Base-by-base conservation (phyloP, 2,113 vertebrate genomes). In the Aythya baeri region DNA sequence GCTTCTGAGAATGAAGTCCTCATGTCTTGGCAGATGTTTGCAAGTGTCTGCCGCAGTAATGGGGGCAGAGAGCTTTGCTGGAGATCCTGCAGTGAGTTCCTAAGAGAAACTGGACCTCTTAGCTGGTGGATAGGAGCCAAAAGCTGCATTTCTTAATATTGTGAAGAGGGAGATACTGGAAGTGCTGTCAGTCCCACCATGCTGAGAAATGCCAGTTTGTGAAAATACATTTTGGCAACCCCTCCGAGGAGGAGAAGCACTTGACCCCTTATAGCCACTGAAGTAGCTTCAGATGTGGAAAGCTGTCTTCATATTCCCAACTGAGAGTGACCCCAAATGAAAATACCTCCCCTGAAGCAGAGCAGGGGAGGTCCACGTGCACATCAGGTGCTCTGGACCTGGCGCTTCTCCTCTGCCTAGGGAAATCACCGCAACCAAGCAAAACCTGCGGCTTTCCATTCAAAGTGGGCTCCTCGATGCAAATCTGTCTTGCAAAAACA, bases 401-500 rank as follows among this genome's bases (percentile, higher is more conserved):
- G 36, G 7, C 44, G 17, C 49, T 87, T 93, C 22, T 84, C 20
- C 2, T 63, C 22, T 7, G 23, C 32, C 26, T 80, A 80, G 27
- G 36, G 14, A 44, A 93, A 46, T 70, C 31, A 55, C 4, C 72
- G 41, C 10, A 70, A 61, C 63, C 55, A 43, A 59, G 20, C n/a
- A 77, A 78, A 86, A n/a, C 18, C n/a, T 36, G 0, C 5, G 6
- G 5, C 1, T 91, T 93, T 81, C 62, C 10, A n/a, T 88, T 91
- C 32, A 77, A 1, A 85, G 77, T 1, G 1, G 17, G 34, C 9
- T 13, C 16, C 11, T 89, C 0, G 0, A 5, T 75, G 49, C 50
- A 65, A 38, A 66, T 55, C 9, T 2, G 13, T 86, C 81, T 55
- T 80, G 13, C 29, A 66, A 46, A 83, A 88, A 4, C 29, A 63